Base-by-base conservation (phyloP, 2,797 vertebrate species). In the Lateolabrax maculatus region DNA sequence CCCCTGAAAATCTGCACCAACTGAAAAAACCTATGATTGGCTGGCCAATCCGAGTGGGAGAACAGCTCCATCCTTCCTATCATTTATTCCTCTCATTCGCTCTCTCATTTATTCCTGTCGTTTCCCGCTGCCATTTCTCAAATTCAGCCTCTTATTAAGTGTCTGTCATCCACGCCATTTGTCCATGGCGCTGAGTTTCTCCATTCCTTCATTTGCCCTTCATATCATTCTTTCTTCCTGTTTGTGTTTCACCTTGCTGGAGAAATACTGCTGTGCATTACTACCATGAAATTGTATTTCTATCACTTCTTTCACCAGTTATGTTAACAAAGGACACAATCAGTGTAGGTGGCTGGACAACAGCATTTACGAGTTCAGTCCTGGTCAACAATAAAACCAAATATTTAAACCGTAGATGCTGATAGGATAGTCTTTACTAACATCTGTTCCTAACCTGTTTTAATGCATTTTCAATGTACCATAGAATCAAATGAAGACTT, bases 61-160 rank as follows among this genome's bases (percentile, higher is more conserved):
- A 81, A 83, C 75, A 49, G 29, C 71, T 84, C 74, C 27, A 46
- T 75, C 49, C 69, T 65, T 72, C 51, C 69, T 5, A 53, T 79
- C 84, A 83, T 87, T 87, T 85, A 84, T 92, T 84, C 84, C 71
- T 60, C 74, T 80, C 77, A 69, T 83, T 85, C 29, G 11, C 77
- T 9, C 68, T 81, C 81, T 90, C 89, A 81, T 88, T 92, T 85
- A 83, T 91, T 87, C 63, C 69, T 29, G 84, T 81, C 81, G 9
- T 75, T 85, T 64, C 52, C 49, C 39, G 12, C 43, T 36, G 3
- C 69, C 85, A 88, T 90, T 90, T 67, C 84, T 92, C 91, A 91
- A 87, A 84, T 86, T 41, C 82, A 27, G 75, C 77, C 62, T 68
- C 87, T 91, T 90, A 91, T 90, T 92, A 89, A 91, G 84, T 84